Base-by-base conservation (phyloP, 2,888 invertebrate species). In the Leptinotarsa peninsularis region DNA sequence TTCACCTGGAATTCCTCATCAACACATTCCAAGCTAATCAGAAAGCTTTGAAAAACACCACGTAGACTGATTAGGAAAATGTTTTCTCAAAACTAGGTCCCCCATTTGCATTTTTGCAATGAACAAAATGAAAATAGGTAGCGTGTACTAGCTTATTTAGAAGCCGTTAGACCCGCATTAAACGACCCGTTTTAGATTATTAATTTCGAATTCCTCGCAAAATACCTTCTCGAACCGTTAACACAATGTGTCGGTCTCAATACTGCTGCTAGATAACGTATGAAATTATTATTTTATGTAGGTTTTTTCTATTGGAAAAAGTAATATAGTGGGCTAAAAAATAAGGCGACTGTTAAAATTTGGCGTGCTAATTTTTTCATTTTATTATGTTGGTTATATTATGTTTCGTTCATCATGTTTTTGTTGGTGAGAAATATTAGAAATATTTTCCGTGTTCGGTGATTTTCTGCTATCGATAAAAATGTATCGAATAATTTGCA, bases 211-310 rank as follows among this genome's bases (percentile, higher is more conserved):
- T 83, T 83, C 83, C 81, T 80, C 72, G 77, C 80, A 73, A 80
- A 82, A 82, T 82, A 81, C 73, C 81, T 80, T 81, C 77, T 74
- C 80, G 71, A 79, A 82, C 82, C 81, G 83, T 83, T 83, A 83
- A 77, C 74, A 67, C 78, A 82, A 80, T 80, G 82, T 81, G 82
- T 80, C 82, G 82, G 81, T 78, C 77, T 78, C 79, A 81, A 81
- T 43, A 43, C 43, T 43, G 43, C 43, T 43, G 43, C 80, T 80
- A 78, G 81, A 83, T 83, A 82, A 82, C 73, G 77, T 66, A 78
- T 73, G 80, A 73, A 78, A 78, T 80, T 74, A 76, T 82, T 82
- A 81, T 82, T 79, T 33, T 10, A 43, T 13, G 10, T 43, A 43
- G 43, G 0, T 43, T 43, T 43, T 43, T 10, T 10, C 43, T 43